Evolutionary conservation across 1,140 invertebrate genomes (phyloP), one percentile per base, ranked within the genome.

Genomic region (Macrotrachela quadricornifera): DNA sequence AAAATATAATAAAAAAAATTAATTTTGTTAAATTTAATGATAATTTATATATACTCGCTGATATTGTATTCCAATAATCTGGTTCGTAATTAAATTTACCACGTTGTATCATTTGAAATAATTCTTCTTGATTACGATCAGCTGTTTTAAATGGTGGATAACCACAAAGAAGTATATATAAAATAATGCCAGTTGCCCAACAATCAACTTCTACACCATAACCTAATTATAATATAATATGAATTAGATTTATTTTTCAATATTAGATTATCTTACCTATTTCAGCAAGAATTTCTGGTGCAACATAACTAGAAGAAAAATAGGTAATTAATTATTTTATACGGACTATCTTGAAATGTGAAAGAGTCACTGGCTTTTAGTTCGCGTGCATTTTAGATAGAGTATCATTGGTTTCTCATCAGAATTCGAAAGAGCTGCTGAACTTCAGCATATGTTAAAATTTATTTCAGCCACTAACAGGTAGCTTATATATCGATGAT

Each of bases 151-250:
- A 51, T 45, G 92, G 92, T 50, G 92, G 90, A 72, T 92, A 97
- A 10, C 92, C 91, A 71, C 88, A 95, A 0, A 96, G 73, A 38
- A 96, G 73, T 62, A 97, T 94, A 66, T 95, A 96, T 1, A 88
- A 73, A 57, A 96, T 96, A 4, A 96, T 88, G 41, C 91, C 91
- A 48, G 86, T 82, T 36, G 91, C 90, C 91, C 91, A 97, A 52
- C 96, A 82, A 66, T 96, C 92, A 60, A 96, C 92, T 57, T 73
- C 71, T 15, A 72, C 56, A 9, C 73, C 72, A 63, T 76, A 76
- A 21, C 69, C 85, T 92, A 65, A 10, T 70, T 71, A 8, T 4
- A 30, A 4, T 4, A 8, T 4, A 30, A 50, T 12, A 37, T 45
- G 21, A 21, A 52, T 43, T 17, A n/a, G 15, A 41, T 39, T 15